Conservation (phyloP, 2,888 invertebrate genomes). For the Drosophila anceps region DNA sequence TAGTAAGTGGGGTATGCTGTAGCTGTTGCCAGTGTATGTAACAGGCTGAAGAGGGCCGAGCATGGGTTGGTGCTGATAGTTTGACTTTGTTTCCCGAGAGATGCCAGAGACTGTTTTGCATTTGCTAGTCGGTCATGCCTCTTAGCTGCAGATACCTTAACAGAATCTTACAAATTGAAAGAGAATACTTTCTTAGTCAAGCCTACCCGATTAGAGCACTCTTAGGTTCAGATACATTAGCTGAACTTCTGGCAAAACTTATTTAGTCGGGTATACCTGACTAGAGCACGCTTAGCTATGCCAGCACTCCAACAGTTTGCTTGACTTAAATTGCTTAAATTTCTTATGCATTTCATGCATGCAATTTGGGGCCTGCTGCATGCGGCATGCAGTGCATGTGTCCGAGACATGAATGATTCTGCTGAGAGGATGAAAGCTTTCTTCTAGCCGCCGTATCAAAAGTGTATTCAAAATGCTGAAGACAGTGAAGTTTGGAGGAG, state of each 20-base stretch:
- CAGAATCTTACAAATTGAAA: neutral
- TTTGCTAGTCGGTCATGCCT: neutral
- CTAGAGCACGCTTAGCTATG: neutral
- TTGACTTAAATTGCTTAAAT: slow-evolving; percentile 19
- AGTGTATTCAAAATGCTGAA: neutral
- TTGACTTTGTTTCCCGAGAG: neutral
- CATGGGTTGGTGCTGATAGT: too few relatives aligned
- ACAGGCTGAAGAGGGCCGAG: neutral
- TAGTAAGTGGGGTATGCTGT: neutral
- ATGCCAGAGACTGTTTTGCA: too few relatives aligned
- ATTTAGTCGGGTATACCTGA: neutral
- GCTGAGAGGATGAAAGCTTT: neutral
- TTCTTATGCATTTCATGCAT: slow-evolving; percentile 69
- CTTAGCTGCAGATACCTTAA: neutral
- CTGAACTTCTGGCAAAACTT: neutral
- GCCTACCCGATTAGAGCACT: neutral
- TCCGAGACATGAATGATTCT: neutral
- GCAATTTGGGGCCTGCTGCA: slow-evolving; percentile 58
- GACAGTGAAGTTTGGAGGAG: neutral
- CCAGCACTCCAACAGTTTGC: neutral
- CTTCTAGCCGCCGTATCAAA: neutral
- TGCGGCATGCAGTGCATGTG: slow-evolving; percentile 27
- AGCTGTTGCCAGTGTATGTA: neutral
- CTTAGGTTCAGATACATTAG: neutral
- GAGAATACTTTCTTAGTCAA: neutral